A percentile compares a stretch with the other conserved stretches of the same genome.
Evolutionary conservation across 2,797 vertebrate genomes (phyloP).

Genomic region (Carapus acus): DNA sequence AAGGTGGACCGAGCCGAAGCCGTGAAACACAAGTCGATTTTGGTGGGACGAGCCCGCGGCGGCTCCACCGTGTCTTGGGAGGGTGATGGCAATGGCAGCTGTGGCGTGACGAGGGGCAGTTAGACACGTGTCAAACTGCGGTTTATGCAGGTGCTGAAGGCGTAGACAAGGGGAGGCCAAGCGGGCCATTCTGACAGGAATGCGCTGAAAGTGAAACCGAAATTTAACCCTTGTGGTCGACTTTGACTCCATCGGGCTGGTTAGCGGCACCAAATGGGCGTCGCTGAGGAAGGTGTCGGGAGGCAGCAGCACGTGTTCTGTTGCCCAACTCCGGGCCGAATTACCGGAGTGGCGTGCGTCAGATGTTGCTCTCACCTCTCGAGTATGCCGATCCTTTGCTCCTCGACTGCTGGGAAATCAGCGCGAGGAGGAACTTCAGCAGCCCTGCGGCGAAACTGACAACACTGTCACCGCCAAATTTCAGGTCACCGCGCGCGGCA

Average conservation of each 20-base stretch:
- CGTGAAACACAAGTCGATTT: conserved; percentile 5
- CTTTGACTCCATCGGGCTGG: conserved; percentile 1
- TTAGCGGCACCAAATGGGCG: too few species aligned
- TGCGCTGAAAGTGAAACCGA: not conserved
- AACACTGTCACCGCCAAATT: conserved; percentile 14
- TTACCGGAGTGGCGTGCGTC: conserved; percentile 7
- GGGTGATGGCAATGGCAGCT: conserved; percentile 46
- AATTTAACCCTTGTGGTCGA: not conserved
- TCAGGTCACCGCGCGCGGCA: conserved; percentile 15
- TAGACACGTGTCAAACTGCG: conserved; percentile 38
- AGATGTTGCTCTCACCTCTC: conserved; percentile 7
- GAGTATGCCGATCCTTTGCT: conserved; percentile 8
- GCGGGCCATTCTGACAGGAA: too few species aligned
- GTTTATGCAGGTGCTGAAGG: conserved; percentile 43
- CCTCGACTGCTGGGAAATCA: conserved; percentile 15
- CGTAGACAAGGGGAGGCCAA: too few species aligned
- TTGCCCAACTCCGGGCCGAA: conserved; percentile 1
- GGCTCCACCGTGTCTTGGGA: conserved; percentile 33
- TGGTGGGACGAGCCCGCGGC: conserved; percentile 13
- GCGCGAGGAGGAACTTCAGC: conserved; percentile 20
- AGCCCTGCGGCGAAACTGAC: conserved; percentile 15
- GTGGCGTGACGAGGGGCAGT: conserved; percentile 33
- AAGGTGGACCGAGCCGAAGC: conserved; percentile 2
- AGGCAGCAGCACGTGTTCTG: too few species aligned
- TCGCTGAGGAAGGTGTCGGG: too few species aligned